A percentile compares a stretch with the other conserved stretches of the same genome.
These are phyloP conservation scores for Sesamia inferens DNA, from an alignment of 2,888 invertebrate species.

Conservation along the genomic window DNA sequence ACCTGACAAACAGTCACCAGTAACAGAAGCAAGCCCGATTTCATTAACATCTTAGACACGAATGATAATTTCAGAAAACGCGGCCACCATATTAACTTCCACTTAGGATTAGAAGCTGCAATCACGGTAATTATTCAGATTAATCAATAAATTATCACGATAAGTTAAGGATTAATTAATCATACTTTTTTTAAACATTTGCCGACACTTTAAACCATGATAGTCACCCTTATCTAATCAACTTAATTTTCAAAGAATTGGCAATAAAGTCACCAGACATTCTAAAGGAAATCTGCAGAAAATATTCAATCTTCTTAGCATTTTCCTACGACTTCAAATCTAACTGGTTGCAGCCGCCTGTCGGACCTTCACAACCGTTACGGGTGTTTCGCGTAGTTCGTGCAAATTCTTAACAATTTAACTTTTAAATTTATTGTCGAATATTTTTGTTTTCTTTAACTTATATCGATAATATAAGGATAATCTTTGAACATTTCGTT, in stretches of 20 bases:
- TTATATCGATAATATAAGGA: too few relatives aligned
- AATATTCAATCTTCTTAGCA: neutral
- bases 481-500: too few relatives aligned
- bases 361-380: neutral
- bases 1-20: constrained; percentile 74
- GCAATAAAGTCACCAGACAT: constrained; percentile 6
- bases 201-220: constrained; percentile 23
- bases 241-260: constrained; percentile 10
- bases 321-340: neutral
- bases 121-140: constrained; percentile 49
- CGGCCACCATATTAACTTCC: constrained; percentile 41
- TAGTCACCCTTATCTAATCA: constrained; percentile 27
- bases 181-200: constrained; percentile 30
- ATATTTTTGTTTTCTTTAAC: too few relatives aligned
- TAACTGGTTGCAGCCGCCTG: neutral
- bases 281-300: neutral
- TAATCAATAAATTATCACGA: constrained; percentile 45
- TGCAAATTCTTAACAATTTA: too few relatives aligned
- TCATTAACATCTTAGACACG: constrained; percentile 71
- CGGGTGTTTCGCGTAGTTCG: too few relatives aligned
- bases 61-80: constrained; percentile 59
- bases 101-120: constrained; percentile 28
- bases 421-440: too few relatives aligned
- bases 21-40: constrained; percentile 68
- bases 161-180: constrained; percentile 30